Conservation (phyloP, 2,113 vertebrate genomes). For the Cavia aperea region DNA sequence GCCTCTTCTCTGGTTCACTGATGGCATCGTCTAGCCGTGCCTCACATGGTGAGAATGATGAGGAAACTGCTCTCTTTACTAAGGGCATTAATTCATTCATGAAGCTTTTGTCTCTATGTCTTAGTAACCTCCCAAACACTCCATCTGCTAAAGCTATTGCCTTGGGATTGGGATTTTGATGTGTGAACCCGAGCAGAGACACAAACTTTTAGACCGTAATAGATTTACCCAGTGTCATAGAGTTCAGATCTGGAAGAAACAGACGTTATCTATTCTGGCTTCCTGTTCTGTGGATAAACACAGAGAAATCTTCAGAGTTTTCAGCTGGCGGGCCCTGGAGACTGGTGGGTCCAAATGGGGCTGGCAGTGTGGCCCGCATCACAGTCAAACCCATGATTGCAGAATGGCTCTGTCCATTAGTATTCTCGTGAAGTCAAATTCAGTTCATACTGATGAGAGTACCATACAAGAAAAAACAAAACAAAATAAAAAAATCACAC, state of each 20-base stretch:
- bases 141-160: neutral
- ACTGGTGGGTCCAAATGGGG: neutral
- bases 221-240: neutral
- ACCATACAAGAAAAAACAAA: slow-evolving; percentile 1
- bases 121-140: neutral
- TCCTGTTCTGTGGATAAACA: neutral
- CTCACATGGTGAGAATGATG: no score
- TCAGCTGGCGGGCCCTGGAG: neutral
- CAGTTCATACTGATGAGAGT: neutral
- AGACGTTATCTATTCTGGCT: neutral
- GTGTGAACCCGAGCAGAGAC: neutral
- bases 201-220: neutral
- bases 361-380: neutral
- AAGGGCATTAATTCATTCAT: neutral
- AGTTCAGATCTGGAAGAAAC: neutral
- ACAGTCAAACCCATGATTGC: neutral
- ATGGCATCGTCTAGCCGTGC: neutral
- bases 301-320: neutral
- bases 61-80: neutral
- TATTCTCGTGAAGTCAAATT: neutral
- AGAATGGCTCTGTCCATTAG: neutral
- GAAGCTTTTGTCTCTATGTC: neutral
- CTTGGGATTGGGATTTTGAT: neutral
- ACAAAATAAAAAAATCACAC: neutral
- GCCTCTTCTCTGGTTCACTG: neutral